These are phyloP conservation scores for Chironomus riparius DNA, from an alignment of 2,888 invertebrate species.

Conservation along the genomic window DNA sequence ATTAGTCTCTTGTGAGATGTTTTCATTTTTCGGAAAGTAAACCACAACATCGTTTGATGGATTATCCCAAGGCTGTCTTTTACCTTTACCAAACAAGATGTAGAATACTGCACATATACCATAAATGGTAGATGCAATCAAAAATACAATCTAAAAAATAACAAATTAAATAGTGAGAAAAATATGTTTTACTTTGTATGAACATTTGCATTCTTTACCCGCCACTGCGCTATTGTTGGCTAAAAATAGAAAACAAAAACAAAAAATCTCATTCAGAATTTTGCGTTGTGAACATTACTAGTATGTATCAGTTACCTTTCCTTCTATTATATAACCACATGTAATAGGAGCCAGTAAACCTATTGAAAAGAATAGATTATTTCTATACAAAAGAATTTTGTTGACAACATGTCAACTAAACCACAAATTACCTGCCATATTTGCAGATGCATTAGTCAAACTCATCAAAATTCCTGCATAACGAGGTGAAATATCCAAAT, in stretches of 20 bases:
- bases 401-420: too few relatives aligned
- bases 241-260: constrained; percentile 39
- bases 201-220: constrained; percentile 33
- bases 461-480: constrained; percentile 83
- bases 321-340: constrained; percentile 71
- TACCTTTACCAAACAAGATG: constrained; percentile 67
- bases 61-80: constrained; percentile 76
- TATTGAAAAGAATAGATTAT: too few relatives aligned
- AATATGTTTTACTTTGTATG: background rate
- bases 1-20: background rate
- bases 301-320: constrained; percentile 46
- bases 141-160: constrained; percentile 74
- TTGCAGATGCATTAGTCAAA: constrained; percentile 62
- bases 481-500: constrained; percentile 80
- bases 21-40: background rate
- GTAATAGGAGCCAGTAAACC: constrained; percentile 72
- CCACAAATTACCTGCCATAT: constrained; percentile 52
- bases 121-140: constrained; percentile 73
- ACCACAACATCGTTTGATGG: constrained; percentile 40
- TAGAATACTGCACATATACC: constrained; percentile 71
- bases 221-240: constrained; percentile 83
- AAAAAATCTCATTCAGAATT: too few relatives aligned
- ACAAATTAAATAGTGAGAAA: constrained; percentile 50
- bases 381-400: too few relatives aligned
- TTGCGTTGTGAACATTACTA: background rate